phyloP scores from a whole-genome alignment of 2,888 invertebrate species.

The Pegoplata infirma region DNA sequence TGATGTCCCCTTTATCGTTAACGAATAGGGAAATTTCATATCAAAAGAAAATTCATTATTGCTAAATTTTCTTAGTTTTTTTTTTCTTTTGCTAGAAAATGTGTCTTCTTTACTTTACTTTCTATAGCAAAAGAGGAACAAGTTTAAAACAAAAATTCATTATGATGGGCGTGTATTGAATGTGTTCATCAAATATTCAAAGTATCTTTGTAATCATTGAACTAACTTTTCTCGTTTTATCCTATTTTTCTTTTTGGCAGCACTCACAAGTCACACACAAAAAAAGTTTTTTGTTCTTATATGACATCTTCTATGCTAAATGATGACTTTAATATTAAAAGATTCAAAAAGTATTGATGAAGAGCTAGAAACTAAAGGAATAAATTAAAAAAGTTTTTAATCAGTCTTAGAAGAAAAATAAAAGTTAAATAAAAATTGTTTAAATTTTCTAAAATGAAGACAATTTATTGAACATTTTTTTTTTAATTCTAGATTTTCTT shows the following conservation, averaged over 20 bases:
- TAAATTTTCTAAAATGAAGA: neutral
- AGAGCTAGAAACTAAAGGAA: slow-evolving; percentile 61
- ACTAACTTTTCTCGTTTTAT: slow-evolving; percentile 49
- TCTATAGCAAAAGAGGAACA: neutral
- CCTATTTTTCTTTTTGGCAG: slow-evolving; percentile 46
- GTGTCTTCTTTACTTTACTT: neutral
- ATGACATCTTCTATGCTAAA: slow-evolving; percentile 21
- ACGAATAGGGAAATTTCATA: slow-evolving; percentile 25
- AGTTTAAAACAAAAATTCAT: slow-evolving; percentile 2
- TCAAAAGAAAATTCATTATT: slow-evolving; percentile 58
- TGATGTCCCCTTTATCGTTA: slow-evolving; percentile 64
- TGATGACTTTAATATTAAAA: slow-evolving; percentile 22
- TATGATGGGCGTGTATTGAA: slow-evolving; percentile 21
- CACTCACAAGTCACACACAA: slow-evolving; percentile 34
- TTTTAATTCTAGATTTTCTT: neutral
- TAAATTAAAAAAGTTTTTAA: slow-evolving; percentile 76
- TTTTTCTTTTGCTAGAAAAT: neutral
- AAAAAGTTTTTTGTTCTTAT: slow-evolving; percentile 15
- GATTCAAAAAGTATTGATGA: slow-evolving; percentile 11
- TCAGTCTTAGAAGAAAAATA: slow-evolving; percentile 63
- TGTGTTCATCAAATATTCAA: slow-evolving; percentile 56
- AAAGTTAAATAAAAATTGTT: neutral
- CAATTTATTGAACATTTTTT: neutral
- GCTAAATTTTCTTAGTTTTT: neutral
- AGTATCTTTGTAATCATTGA: slow-evolving; percentile 51